Base-by-base conservation (phyloP, 2,797 vertebrate species). In the Lagodon rhomboides region DNA sequence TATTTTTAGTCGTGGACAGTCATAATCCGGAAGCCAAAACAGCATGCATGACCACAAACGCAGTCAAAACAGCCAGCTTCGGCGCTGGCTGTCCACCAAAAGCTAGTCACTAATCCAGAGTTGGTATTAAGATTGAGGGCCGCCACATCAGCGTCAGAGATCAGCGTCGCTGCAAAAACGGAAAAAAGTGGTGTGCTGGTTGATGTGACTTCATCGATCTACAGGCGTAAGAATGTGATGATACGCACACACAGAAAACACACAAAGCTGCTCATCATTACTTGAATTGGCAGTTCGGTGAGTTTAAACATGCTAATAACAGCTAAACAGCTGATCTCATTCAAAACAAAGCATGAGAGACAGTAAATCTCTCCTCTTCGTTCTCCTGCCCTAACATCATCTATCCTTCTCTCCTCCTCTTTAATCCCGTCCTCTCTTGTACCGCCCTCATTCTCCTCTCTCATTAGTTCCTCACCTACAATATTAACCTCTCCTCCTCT, bases 1-100 rank as follows among this genome's bases (percentile, higher is more conserved):
- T 89, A 79, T 92, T 90, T 89, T 84, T 85, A 81, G 76, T 30
- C 6, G 12, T 64, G 54, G 79, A 67, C 70, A 73, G 73, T 82
- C 73, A 75, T 85, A 88, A 90, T 87, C 83, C 82, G 6, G 18
- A 80, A 76, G 69, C 70, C 61, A 76, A 78, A 84, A 82, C 59
- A 89, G 60, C 3, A 2, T 63, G 51, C 46, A n/a, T 23, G 49
- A 55, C 47, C 55, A 71, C 46, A 60, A 72, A 66, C n/a, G 3
- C 59, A 16, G 68, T 70, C 62, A 64, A 79, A 87, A 85, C 68
- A 77, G 55, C 30, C 68, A 58, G 55, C 3, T 1, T 30, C 3
- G 17, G 30, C 12, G 20, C 61, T 83, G 83, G 68, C 76, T 23
- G 68, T 68, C 30, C 44, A 85, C 73, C 73, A 77, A 49, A 79